Evolutionary conservation across 2,797 vertebrate species (phyloP).

Genomic region (Calcarius lapponicus): DNA sequence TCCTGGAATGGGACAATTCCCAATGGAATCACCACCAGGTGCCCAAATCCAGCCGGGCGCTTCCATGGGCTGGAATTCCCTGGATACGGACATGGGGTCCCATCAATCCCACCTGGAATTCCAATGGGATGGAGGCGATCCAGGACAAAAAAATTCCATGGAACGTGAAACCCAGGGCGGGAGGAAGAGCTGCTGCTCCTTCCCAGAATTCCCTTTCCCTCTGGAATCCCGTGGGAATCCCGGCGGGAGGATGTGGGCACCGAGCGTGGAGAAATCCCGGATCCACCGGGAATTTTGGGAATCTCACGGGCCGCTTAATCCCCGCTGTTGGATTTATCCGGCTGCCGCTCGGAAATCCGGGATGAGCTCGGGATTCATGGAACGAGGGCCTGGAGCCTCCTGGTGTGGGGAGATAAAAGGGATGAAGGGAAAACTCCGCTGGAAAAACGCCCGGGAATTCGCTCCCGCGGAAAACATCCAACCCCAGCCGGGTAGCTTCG

Average conservation of each 20-base stretch:
- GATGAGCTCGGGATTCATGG: not conserved
- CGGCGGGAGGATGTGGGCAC: fast-evolving
- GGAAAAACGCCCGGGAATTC: not conserved
- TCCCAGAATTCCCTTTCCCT: not conserved
- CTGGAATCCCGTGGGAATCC: not conserved
- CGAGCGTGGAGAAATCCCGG: not conserved
- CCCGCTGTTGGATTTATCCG: not conserved
- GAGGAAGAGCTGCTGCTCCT: not conserved
- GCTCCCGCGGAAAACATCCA: not conserved
- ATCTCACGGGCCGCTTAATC: not conserved
- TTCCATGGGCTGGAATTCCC: not conserved
- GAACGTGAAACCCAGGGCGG: fast-evolving
- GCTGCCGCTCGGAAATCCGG: not conserved
- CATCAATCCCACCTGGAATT: not conserved
- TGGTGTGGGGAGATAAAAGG: not conserved
- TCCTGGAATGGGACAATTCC: not conserved
- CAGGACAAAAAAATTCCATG: not conserved
- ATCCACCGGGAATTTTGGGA: not conserved
- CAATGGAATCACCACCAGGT: too few species aligned
- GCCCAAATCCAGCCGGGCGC: not conserved
- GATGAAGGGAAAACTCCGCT: not conserved
- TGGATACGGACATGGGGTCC: not conserved
- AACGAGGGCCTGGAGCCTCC: not conserved
- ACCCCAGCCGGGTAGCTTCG: not conserved
- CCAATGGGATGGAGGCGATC: not conserved